Percentiles rank a stretch among this genome's conserved stretches.
phyloP scores from a whole-genome alignment of 1,140 invertebrate species.

The Ericerus pela region DNA sequence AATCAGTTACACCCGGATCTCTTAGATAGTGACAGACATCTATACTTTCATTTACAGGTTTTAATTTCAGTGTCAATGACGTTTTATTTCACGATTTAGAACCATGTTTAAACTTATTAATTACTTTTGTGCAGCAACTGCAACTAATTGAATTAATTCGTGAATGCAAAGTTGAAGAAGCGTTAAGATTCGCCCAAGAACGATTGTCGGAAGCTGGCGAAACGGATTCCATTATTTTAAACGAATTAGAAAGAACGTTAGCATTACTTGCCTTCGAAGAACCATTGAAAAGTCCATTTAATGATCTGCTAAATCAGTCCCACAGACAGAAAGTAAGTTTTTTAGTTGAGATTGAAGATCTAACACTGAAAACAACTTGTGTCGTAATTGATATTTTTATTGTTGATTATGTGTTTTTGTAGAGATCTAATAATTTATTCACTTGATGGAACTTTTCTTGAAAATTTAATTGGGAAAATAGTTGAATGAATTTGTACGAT shows the following conservation, averaged over 20 bases:
- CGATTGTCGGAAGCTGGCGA: constrained; percentile 82
- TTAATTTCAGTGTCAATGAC: background rate
- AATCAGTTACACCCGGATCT: constrained; percentile 90
- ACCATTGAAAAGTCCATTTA: constrained; percentile 84
- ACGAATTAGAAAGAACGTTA: constrained; percentile 69
- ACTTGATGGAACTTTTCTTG: no score
- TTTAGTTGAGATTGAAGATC: no score
- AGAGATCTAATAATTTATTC: no score
- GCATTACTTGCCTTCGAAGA: constrained; percentile 94
- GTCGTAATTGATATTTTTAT: no score
- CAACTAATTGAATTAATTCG: constrained; percentile 89
- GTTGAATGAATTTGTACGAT: no score
- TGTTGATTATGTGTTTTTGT: no score
- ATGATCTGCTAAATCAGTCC: constrained; percentile 79
- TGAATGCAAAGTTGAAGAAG: constrained; percentile 80
- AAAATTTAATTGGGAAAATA: no score
- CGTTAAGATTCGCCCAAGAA: constrained; percentile 87
- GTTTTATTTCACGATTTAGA: background rate
- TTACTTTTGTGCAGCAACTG: constrained; percentile 52
- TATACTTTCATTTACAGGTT: constrained; percentile 90
- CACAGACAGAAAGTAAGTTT: constrained; percentile 74
- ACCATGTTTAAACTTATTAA: background rate
- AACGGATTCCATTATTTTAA: constrained; percentile 60
- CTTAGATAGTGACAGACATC: constrained; percentile 82
- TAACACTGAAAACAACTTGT: no score